phyloP scores from a whole-genome alignment of 2,113 vertebrate genomes.

The Tapirus terrestris region DNA sequence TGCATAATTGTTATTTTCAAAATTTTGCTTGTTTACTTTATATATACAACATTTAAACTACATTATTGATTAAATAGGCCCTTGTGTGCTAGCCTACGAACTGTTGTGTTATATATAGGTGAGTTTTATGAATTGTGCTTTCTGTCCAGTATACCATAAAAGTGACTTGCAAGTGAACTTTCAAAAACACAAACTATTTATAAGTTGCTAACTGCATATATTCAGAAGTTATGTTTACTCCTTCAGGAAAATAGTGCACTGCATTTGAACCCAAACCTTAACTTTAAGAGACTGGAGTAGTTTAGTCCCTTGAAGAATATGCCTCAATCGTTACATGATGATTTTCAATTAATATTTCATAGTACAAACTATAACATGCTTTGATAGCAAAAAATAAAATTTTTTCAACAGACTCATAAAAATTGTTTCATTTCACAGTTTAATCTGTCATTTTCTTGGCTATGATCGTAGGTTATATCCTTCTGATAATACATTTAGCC shows the following conservation, averaged over 20 bases:
- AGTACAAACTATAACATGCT: background rate
- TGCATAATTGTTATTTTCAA: background rate
- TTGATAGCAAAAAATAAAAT: background rate
- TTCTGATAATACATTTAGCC: slow-evolving; percentile 5
- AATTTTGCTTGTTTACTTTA: background rate
- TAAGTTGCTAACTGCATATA: background rate
- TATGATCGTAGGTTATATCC: background rate
- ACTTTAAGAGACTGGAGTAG: background rate
- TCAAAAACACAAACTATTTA: background rate
- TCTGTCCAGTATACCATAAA: background rate
- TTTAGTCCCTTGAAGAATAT: background rate
- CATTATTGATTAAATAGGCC: background rate
- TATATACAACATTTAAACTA: background rate
- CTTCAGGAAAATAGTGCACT: background rate
- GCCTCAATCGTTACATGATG: background rate
- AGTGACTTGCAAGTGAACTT: background rate
- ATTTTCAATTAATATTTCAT: background rate
- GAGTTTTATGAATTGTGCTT: background rate
- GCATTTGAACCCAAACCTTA: background rate
- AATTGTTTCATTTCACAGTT: background rate
- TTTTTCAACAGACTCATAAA: background rate
- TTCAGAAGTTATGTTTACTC: background rate
- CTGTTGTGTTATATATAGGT: background rate
- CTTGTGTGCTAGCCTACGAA: background rate
- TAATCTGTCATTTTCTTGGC: background rate